Base-by-base conservation (phyloP, 1,140 invertebrate species). In the Bombus superbus region DNA sequence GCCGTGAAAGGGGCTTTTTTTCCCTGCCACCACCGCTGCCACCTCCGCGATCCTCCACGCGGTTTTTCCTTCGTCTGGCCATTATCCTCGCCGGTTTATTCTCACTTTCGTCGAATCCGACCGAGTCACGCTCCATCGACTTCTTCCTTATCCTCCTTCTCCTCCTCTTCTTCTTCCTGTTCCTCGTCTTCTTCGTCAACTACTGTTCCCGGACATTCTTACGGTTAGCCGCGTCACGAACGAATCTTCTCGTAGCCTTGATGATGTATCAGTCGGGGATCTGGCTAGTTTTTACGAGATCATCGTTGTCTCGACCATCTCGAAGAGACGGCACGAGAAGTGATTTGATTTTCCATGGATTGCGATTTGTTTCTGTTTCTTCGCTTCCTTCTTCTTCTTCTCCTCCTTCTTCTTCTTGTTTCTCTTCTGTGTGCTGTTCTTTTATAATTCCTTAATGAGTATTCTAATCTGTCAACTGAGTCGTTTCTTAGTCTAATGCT, bases 121-220 rank as follows among this genome's bases (percentile, higher is more conserved):
- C 59, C 76, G 72, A 87, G 88, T 89, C 88, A 89, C 88, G 88
- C 88, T 81, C 69, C 88, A 89, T 89, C 73, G 87, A 75, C 47
- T 82, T 38, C 73, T 38, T 75, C 74, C 40, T 87, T 77, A n/a
- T 85, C 77, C 44, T 80, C 77, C 72, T 64, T 28, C 10, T 68
- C 88, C 38, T 57, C 82, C 28, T 81, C 62, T 1, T 68, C 66
- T 73, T 69, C 40, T 75, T 32, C 75, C 28, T 74, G 68, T 62
- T 86, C 84, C 32, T 85, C 72, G 53, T 86, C 77, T 81, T 72
- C 69, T 78, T 62, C 78, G 84, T 78, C 77, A 78, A 78, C 72
- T 66, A 53, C 69, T 64, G 72, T 57, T 75, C 57, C 83, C 62
- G 73, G 77, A 85, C 88, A 90, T 89, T 90, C 86, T 74, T 89